Conservation (phyloP, 2,797 vertebrate species). For the Hydrolagus colliei region DNA sequence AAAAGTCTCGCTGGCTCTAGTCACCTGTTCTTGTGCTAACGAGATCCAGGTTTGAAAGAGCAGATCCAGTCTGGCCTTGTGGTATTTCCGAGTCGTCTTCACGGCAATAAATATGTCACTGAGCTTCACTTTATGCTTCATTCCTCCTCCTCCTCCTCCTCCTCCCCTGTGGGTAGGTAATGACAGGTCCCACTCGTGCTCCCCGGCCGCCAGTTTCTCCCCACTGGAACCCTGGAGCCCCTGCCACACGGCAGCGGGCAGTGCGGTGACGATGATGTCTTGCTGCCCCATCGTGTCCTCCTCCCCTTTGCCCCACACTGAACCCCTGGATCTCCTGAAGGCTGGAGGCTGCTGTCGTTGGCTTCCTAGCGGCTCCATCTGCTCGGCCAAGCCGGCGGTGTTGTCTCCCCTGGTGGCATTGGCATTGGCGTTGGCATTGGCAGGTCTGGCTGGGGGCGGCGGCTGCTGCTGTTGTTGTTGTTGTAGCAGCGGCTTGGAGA, state of each 20-base stretch:
- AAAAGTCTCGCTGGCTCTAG: no score
- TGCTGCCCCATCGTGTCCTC: neutral
- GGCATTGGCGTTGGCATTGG: neutral
- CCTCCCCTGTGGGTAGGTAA: neutral
- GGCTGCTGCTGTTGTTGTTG: neutral
- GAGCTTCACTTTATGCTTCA: constrained; percentile 55
- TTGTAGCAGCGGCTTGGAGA: neutral
- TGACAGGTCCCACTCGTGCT: neutral
- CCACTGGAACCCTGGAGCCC: constrained; percentile 2
- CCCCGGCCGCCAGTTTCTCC: neutral
- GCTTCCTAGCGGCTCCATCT: no score
- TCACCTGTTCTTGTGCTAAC: constrained; percentile 72
- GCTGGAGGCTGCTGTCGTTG: no score
- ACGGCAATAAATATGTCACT: constrained; percentile 87
- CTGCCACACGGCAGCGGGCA: constrained; percentile 22
- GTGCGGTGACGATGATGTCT: neutral
- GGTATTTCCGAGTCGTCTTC: constrained; percentile 88
- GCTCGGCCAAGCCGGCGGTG: no score
- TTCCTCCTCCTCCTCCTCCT: neutral
- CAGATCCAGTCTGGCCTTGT: constrained; percentile 73
- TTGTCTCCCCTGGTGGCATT: constrained; percentile 25
- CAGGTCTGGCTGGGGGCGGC: neutral
- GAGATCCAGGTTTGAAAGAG: constrained; percentile 89
- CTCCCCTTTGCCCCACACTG: neutral
- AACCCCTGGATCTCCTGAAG: neutral